Evolutionary conservation across 2,113 vertebrate species (phyloP), one percentile per base, ranked within the genome.

Genomic region (Globicephala melas): DNA sequence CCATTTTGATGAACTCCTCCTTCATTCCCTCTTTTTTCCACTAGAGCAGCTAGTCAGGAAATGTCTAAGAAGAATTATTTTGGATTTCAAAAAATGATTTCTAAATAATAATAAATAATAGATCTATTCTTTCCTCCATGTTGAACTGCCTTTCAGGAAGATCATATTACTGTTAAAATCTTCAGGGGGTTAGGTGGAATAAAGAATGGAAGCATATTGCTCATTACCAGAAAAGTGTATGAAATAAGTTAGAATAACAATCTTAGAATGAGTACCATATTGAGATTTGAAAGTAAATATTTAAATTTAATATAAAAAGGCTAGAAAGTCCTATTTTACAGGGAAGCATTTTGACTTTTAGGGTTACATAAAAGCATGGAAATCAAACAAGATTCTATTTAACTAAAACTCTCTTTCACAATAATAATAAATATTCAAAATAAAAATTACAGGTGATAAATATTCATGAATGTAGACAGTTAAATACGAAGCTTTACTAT

Each of bases 151-250:
- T 91, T 95, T 79, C 47, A 74, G 55, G n/a, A 94, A 92, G 12
- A 80, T 20, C 2, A 31, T 31, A 31, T 38, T 53, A 77, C 11
- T 87, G 50, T 50, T 73, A 82, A 96, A 89, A 63, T 87, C 50
- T 93, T 79, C 31, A 50, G 21, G 41, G 31, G 7, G 14, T 91
- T 76, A 71, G 13, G n/a, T 93, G 31, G 89, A 96, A 89, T 79
- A 67, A 0, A 95, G 79, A 92, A 80, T 74, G 55, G 14, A 92
- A 84, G 5, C 23, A 1, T 17, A 94, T 21, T 95, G 95, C 26
- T 91, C 41, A 91, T 76, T 92, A 91, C 14, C 85, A 97, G 91
- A 93, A 91, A 79, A 82, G 93, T 71, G 77, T 89, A 94, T 74
- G 50, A 97, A 60, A 87, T 15, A 82, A 60, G 20, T 76, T 91